Evolutionary conservation across 2,888 invertebrate species (phyloP).

Genomic region (Macrosiphum euphorbiae): DNA sequence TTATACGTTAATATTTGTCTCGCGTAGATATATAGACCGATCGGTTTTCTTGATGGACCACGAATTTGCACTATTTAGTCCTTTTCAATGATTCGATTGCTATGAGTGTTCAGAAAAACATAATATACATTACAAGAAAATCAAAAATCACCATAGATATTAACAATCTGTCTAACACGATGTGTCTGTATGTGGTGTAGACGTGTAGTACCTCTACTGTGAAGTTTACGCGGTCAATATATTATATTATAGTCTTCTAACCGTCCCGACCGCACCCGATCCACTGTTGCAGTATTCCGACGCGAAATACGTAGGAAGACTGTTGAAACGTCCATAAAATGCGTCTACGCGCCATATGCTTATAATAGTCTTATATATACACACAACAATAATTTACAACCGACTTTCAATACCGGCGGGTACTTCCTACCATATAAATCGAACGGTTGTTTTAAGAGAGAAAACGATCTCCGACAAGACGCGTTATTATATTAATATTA

Average conservation of each 20-base stretch:
- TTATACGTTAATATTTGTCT: not conserved
- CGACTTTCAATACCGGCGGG: conserved; percentile 3
- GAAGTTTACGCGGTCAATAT: conserved; percentile 1
- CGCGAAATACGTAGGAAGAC: conserved; percentile 8
- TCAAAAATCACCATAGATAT: not conserved
- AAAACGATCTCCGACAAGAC: not conserved
- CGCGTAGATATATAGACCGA: too few relatives aligned
- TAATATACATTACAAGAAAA: not conserved
- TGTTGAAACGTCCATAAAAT: conserved; percentile 23
- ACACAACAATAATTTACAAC: not conserved
- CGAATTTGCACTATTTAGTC: not conserved
- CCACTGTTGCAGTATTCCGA: not conserved
- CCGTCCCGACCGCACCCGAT: not conserved
- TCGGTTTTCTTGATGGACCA: not conserved
- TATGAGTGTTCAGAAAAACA: not conserved
- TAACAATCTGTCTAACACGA: not conserved
- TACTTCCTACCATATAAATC: not conserved
- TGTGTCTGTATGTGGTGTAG: not conserved
- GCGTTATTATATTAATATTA: conserved; percentile 14
- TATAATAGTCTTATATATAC: not conserved
- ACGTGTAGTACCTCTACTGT: not conserved
- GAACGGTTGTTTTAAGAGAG: not conserved
- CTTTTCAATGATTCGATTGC: not conserved
- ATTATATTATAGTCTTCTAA: not conserved
- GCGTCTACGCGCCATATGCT: not conserved